Percentiles rank a stretch among this genome's conserved stretches.
These are phyloP conservation scores for Mesorhabditis belari DNA, from an alignment of 2,888 invertebrate species.

Conservation along the genomic window DNA sequence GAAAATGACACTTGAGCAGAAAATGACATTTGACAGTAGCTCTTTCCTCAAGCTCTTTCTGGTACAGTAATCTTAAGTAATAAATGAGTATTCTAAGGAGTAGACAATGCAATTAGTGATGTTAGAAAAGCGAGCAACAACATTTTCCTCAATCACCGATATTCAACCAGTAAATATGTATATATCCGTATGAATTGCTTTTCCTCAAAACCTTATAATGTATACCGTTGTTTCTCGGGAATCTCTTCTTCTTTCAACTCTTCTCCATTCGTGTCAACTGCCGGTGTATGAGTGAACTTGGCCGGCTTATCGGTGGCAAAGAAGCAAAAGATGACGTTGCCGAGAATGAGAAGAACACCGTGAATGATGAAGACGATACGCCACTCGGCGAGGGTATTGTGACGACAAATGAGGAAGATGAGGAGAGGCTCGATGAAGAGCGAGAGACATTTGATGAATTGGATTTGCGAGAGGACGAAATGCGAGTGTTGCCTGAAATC, in stretches of 20 bases:
- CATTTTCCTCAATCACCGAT: too few species aligned
- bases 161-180: too few species aligned
- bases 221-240: conserved; percentile 27
- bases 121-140: too few species aligned
- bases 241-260: conserved; percentile 9
- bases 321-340: conserved; percentile 42
- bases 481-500: conserved; percentile 46
- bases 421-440: conserved; percentile 46
- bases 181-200: too few species aligned
- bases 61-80: too few species aligned
- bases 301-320: conserved; percentile 46
- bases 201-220: too few species aligned
- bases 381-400: conserved; percentile 38
- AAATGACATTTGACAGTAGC: too few species aligned
- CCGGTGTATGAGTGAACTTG: conserved; percentile 31
- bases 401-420: conserved; percentile 28
- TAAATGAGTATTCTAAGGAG: too few species aligned
- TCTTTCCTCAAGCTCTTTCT: too few species aligned
- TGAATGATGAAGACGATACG: conserved; percentile 39
- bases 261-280: conserved; percentile 15
- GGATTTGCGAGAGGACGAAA: conserved; percentile 47
- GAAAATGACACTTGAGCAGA: too few species aligned
- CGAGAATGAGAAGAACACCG: conserved; percentile 27
- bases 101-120: too few species aligned
- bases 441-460: conserved; percentile 47